Base-by-base conservation (phyloP, 1,140 invertebrate genomes). In the Aricia agestis region DNA sequence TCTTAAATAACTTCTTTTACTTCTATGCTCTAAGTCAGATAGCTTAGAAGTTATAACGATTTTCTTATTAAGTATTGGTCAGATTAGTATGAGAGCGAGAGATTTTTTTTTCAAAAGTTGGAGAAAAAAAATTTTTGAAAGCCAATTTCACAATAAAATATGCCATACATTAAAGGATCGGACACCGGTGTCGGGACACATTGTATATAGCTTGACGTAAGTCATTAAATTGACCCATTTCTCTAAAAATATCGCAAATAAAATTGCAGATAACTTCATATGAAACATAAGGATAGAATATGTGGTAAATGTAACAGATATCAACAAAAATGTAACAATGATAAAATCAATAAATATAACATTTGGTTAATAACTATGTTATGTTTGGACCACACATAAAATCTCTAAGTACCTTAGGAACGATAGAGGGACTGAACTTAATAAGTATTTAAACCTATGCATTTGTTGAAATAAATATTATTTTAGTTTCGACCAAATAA, bases 391-490 rank as follows among this genome's bases (percentile, higher is more conserved):
- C 59, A 19, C 59, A 63, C 59, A 63, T 19, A 63, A 18, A 59
- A 63, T 63, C 59, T 63, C 59, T 63, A 63, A 63, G 59, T 63
- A 63, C 59, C 59, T 63, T 63, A 63, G 59, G 59, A 59, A 63
- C 59, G 59, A 63, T 63, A 63, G 18, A 63, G 59, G 59, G 59
- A 25, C 59, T 63, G 18, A 19, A 63, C 59, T 63, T 63, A 63
- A 19, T 13, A 63, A 11, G 18, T 63, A 63, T 63, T 63, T 63
- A 7, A 7, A 52, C 13, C 45, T 52, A 52, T 52, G 13, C 13
- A 52, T 52, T 52, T 52, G 3, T 36, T 15, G 11, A 52, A 52
- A 52, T 52, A 52, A 13, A 15, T 52, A 52, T 52, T 15, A 52
- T 52, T 52, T 52, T 13, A 13, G 45, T 13, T 52, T 36, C 6